Evolutionary conservation across 2,797 vertebrate species (phyloP).

Genomic region (Crocidura indochinensis): DNA sequence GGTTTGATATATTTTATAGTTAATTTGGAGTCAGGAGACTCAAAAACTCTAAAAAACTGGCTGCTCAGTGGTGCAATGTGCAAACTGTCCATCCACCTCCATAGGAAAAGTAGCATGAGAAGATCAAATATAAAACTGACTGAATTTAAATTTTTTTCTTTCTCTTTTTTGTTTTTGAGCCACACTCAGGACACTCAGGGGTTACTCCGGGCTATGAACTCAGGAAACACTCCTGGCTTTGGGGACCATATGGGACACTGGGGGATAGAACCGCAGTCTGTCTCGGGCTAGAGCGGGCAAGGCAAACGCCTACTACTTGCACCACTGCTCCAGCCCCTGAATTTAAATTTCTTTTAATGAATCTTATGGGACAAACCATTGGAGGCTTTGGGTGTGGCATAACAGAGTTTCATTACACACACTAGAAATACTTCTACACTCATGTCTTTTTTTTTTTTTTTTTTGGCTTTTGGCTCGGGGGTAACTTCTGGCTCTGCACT

Average conservation of each 20-base stretch:
- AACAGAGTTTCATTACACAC: conserved; percentile 1
- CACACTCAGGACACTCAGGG: no score
- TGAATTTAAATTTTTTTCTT: conserved; percentile 49
- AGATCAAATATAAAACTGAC: conserved; percentile 4
- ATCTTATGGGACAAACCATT: neutral
- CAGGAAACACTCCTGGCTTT: no score
- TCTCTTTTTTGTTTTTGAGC: no score
- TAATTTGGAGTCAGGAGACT: conserved; percentile 48
- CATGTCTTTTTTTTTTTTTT: no score
- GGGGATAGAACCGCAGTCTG: no score
- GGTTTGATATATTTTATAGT: conserved; percentile 19
- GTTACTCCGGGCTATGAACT: no score
- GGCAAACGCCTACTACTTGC: no score
- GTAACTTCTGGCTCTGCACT: no score
- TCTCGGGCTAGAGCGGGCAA: no score
- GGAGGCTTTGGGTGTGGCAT: conserved; percentile 53
- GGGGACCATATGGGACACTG: no score
- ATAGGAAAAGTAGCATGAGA: neutral
- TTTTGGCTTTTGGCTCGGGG: no score
- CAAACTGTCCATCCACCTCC: conserved; percentile 3
- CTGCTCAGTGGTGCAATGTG: conserved; percentile 54
- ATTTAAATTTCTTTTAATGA: conserved; percentile 58
- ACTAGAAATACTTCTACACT: neutral
- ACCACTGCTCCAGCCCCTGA: neutral
- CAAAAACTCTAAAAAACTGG: conserved; percentile 47